phyloP scores from a whole-genome alignment of 2,888 invertebrate genomes.

The Ashinkailepas kermadecensis region DNA sequence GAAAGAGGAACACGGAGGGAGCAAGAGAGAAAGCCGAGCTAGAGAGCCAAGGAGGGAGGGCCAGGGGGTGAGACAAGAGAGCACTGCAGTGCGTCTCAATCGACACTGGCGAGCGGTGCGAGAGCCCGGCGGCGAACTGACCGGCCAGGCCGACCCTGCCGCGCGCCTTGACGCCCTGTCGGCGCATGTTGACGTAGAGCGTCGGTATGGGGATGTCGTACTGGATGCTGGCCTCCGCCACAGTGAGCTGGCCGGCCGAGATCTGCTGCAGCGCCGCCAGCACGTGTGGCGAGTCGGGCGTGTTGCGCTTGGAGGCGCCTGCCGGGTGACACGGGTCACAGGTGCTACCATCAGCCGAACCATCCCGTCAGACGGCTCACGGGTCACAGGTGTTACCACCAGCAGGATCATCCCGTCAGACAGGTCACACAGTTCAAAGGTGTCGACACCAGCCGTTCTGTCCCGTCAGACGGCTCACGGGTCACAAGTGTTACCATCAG shows the following conservation, averaged over 20 bases:
- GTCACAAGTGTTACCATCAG: too few relatives aligned
- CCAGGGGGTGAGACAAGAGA: background rate
- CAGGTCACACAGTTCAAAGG: background rate
- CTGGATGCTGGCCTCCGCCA: conserved; percentile 17
- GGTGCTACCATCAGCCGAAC: too few relatives aligned
- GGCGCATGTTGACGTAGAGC: conserved; percentile 22
- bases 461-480: too few relatives aligned
- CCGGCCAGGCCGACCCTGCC: conserved; percentile 19
- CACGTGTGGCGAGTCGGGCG: conserved; percentile 21
- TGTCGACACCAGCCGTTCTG: too few relatives aligned
- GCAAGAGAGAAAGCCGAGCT: background rate
- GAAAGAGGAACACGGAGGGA: background rate
- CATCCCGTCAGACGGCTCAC: too few relatives aligned
- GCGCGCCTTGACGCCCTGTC: conserved; percentile 10
- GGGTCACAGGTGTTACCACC: too few relatives aligned
- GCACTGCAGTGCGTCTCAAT: background rate
- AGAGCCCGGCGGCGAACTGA: background rate
- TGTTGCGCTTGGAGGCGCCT: conserved; percentile 15
- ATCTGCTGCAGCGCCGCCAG: conserved; percentile 19
- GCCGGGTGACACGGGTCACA: background rate
- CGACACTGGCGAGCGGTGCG: too few relatives aligned
- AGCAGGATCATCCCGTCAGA: background rate
- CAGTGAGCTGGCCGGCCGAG: background rate
- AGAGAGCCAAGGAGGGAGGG: background rate
- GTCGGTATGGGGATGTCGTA: conserved; percentile 22